phyloP scores from a whole-genome alignment of 2,888 invertebrate species.

The Polyommatus iphigenia region DNA sequence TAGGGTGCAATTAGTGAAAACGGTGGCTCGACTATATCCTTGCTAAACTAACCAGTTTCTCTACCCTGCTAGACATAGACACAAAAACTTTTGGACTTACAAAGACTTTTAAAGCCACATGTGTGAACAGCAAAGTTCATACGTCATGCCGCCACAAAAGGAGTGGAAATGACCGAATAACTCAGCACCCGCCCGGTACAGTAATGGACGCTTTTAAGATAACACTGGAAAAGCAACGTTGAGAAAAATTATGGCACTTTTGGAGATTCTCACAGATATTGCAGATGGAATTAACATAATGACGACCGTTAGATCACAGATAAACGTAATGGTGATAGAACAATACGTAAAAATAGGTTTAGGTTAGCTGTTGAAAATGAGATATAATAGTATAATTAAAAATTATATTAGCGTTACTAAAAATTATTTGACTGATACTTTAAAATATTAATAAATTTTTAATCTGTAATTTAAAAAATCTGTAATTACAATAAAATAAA shows the following conservation, averaged over 20 bases:
- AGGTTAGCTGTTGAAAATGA: neutral
- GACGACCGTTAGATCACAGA: constrained; percentile 17
- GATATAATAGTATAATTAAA: neutral
- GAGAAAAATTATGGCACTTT: constrained; percentile 26
- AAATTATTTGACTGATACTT: no score
- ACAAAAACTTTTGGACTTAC: neutral
- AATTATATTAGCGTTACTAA: no score
- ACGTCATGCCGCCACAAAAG: constrained; percentile 22
- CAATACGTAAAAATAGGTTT: neutral
- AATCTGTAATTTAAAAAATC: no score
- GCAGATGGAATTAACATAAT: constrained; percentile 23
- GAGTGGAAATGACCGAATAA: constrained; percentile 22
- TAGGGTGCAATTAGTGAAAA: no score
- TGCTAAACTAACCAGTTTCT: no score
- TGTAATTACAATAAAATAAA: no score
- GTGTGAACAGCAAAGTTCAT: neutral
- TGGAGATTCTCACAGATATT: constrained; percentile 22
- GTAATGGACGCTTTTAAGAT: constrained; percentile 25
- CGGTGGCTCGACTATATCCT: no score
- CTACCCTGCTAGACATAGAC: neutral
- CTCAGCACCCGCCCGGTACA: constrained; percentile 6
- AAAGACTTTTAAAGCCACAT: neutral
- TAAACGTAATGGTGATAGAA: constrained; percentile 17
- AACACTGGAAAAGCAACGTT: constrained; percentile 18
- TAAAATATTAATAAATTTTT: no score